Percentiles rank a stretch among this genome's conserved stretches.
These are phyloP conservation scores for Catostomus latipinnis DNA, from an alignment of 2,797 vertebrate species.

Conservation along the genomic window DNA sequence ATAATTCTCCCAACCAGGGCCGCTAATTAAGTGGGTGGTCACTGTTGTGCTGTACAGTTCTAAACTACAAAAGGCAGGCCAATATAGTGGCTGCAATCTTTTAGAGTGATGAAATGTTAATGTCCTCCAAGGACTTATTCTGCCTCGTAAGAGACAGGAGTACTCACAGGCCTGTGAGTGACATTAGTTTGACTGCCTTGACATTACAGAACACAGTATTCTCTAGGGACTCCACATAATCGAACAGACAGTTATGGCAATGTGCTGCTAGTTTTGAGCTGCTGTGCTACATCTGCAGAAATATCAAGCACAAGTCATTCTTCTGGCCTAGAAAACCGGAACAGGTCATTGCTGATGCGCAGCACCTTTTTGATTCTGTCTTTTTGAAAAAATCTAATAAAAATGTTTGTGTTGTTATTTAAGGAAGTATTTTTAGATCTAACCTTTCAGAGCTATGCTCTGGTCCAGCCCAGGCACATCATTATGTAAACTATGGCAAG, in stretches of 20 bases:
- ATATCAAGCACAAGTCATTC: background rate
- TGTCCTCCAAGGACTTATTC: background rate
- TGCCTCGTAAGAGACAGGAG: conserved; percentile 9
- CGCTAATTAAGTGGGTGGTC: too few species aligned
- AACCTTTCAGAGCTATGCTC: too few species aligned
- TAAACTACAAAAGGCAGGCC: background rate
- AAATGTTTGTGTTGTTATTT: too few species aligned
- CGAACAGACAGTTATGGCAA: conserved; percentile 33
- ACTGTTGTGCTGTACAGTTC: background rate
- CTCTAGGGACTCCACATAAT: conserved; percentile 28
- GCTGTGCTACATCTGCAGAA: conserved; percentile 6
- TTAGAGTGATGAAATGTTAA: background rate
- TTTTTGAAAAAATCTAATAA: too few species aligned
- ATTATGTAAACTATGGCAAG: too few species aligned
- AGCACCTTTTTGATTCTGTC: too few species aligned
- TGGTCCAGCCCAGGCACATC: too few species aligned
- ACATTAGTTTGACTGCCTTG: conserved; percentile 19
- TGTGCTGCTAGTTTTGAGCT: conserved; percentile 5
- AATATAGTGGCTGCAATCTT: conserved; percentile 1
- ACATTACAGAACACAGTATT: conserved; percentile 42
- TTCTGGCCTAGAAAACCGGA: background rate
- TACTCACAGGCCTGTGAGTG: conserved; percentile 24
- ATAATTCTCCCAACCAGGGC: too few species aligned
- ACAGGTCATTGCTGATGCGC: background rate
- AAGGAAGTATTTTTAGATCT: too few species aligned